phyloP scores from a whole-genome alignment of 2,113 vertebrate species.

The Chaenogobius annularis region DNA sequence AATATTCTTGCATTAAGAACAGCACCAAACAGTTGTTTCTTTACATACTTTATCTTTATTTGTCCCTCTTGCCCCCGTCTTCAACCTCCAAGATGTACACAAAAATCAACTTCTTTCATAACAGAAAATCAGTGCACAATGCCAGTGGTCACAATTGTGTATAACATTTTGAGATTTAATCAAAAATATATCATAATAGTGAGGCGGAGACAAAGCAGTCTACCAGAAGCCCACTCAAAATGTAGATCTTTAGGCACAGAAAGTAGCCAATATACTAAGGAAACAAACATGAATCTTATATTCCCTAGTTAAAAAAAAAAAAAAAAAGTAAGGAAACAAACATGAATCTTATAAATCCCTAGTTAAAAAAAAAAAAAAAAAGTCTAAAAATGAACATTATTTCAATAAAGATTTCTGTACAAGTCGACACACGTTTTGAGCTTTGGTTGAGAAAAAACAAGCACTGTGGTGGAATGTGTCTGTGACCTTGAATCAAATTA shows the following conservation, averaged over 20 bases:
- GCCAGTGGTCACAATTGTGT: conserved; percentile 59
- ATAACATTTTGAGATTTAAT: conserved; percentile 65
- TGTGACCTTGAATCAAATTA: conserved; percentile 17
- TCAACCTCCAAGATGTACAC: conserved; percentile 55
- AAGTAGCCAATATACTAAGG: not conserved
- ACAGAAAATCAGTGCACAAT: conserved; percentile 65
- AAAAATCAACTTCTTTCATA: conserved; percentile 64
- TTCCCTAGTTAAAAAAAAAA: not conserved
- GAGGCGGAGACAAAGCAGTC: conserved; percentile 11
- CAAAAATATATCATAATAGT: conserved; percentile 17
- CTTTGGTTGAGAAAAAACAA: conserved; percentile 64
- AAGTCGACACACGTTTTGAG: conserved; percentile 39
- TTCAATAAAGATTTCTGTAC: not conserved
- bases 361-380: not conserved
- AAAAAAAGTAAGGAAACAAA: not conserved
- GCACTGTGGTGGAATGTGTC: conserved; percentile 10
- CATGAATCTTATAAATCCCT: not conserved
- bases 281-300: not conserved
- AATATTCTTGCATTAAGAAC: not conserved
- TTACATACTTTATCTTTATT: conserved; percentile 65
- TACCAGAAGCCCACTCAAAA: conserved; percentile 9
- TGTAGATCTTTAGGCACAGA: conserved; percentile 2
- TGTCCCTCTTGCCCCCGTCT: conserved; percentile 44
- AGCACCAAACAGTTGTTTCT: conserved; percentile 15
- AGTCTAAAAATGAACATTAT: no score